Conservation (phyloP, 2,113 vertebrate genomes). For the Myotis lucifugus region DNA sequence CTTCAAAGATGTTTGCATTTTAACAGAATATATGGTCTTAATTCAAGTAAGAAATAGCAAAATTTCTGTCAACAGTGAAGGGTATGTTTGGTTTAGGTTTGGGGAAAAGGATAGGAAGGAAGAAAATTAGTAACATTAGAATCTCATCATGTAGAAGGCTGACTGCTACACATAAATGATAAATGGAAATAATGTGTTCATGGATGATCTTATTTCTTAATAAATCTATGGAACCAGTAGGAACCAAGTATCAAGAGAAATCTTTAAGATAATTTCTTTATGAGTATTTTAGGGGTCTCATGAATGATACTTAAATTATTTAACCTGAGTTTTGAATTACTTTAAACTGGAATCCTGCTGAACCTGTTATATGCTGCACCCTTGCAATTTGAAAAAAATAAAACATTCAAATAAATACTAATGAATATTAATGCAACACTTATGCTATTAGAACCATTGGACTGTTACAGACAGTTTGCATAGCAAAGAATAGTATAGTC, state of each 20-base stretch:
- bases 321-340: not conserved
- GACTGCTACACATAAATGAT: not conserved
- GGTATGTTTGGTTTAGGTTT: not conserved
- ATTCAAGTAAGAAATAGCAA: not conserved
- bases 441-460: not conserved
- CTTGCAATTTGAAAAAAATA: not conserved
- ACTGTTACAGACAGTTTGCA: not conserved
- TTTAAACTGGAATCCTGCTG: constrained; percentile 21
- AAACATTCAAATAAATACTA: not conserved
- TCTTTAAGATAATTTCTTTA: not conserved
- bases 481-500: not conserved
- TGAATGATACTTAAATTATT: not conserved
- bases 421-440: not conserved
- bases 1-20: not conserved
- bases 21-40: not conserved
- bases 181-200: not conserved
- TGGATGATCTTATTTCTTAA: not conserved
- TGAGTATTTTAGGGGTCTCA: not conserved
- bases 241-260: not conserved
- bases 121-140: not conserved
- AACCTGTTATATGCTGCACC: not conserved
- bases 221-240: not conserved
- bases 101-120: not conserved
- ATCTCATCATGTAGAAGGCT: not conserved
- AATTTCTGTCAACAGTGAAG: not conserved